Percentiles rank a stretch among this genome's conserved stretches.
phyloP scores from a whole-genome alignment of 1,140 invertebrate genomes.

The Nebria ingens region DNA sequence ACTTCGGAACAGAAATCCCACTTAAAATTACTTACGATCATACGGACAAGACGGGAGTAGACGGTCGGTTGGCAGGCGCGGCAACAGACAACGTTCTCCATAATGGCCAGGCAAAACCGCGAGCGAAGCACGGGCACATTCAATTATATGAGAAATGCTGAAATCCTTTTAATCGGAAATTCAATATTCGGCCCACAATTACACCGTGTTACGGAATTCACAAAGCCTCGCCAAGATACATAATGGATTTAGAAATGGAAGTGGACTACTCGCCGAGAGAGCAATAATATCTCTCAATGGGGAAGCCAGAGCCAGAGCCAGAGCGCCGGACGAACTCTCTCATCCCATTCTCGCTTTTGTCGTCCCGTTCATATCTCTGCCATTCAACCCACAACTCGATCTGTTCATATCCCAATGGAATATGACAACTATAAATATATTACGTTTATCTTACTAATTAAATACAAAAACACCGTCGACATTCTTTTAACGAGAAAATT shows the following conservation, averaged over 20 bases:
- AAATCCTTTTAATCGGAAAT: constrained; percentile 21
- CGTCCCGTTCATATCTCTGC: too few species aligned
- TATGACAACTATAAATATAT: too few species aligned
- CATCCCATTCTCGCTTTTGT: too few species aligned
- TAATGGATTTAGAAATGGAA: constrained; percentile 16
- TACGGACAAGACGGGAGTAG: background rate
- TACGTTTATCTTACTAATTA: too few species aligned
- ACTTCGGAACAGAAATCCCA: constrained; percentile 6
- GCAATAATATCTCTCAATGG: background rate
- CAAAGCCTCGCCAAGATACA: constrained; percentile 15
- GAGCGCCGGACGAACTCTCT: too few species aligned
- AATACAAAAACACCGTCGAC: too few species aligned
- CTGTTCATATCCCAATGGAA: too few species aligned
- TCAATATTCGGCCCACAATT: constrained; percentile 18
- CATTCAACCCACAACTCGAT: too few species aligned
- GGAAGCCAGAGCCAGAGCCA: background rate
- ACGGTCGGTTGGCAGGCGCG: background rate
- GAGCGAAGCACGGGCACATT: constrained; percentile 18
- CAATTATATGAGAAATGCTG: constrained; percentile 18
- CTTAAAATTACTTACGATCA: constrained; percentile 5
- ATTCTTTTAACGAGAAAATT: too few species aligned
- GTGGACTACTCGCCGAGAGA: constrained; percentile 9
- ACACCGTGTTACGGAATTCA: constrained; percentile 18
- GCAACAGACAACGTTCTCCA: background rate
- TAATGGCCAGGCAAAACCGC: constrained; percentile 14